Evolutionary conservation across 1,140 invertebrate species (phyloP), one percentile per base, ranked within the genome.

Genomic region (Araneus ventricosus): DNA sequence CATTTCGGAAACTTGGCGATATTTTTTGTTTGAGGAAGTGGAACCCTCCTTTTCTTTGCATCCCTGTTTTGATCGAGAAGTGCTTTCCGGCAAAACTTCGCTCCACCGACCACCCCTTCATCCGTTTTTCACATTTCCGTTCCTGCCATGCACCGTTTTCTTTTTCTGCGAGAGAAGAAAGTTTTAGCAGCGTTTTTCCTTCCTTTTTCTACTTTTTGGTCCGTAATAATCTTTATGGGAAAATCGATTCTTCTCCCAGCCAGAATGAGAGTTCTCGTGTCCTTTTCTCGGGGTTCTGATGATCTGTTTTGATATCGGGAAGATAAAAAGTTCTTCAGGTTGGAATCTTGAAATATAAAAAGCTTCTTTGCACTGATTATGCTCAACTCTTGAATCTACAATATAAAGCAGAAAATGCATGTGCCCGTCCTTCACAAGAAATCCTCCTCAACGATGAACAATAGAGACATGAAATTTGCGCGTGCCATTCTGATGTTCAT

Each of bases 31-130:
- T 70, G 86, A 61, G 6, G 61, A 34, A 61, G 84, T 10, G 20
- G 52, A 22, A 34, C 20, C 14, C n/a, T 39, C 34, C 24, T 39
- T 67, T 39, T 85, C 63, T 67, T 10, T 67, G 24, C 37, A 30
- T 41, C 24, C 39, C 57, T 61, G 45, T 86, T 86, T 61, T 86
- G 45, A 86, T 57, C 84, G 84, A 86, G 84, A 86, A 37, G 30
- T 86, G 34, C 52, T 37, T 86, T 86, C 57, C 57, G 57, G 17
- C 70, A 20, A 34, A 75, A 34, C 70, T 37, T 34, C 70, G 8
- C 70, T 37, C 70, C 20, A 30, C 30, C 63, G 3, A 3, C 75
- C 20, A 39, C 75, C 30, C 75, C 20, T 24, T 84, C 45, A 52
- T 79, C 34, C 27, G 27, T 45, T 84, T 45, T 84, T n/a, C 22